Evolutionary conservation across 2,113 vertebrate genomes (phyloP).

Genomic region (Rostratula benghalensis): DNA sequence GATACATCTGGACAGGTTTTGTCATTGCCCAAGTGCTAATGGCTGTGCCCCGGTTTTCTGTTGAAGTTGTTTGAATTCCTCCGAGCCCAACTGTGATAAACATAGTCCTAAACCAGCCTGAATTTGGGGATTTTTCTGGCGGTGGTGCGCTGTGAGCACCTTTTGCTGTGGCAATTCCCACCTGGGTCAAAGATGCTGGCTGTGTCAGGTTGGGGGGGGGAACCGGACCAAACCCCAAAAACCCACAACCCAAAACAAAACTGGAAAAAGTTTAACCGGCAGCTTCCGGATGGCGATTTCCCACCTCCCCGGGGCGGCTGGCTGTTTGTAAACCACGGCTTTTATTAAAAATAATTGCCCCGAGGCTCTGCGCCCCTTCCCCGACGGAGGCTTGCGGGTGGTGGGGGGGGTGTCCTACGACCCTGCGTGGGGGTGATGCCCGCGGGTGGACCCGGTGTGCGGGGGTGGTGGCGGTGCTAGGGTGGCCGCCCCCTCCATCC

Average conservation of each 20-base stretch:
- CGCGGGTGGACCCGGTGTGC: background rate
- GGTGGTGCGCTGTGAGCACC: background rate
- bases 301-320: background rate
- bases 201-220: background rate
- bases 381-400: background rate
- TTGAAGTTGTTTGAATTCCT: constrained; percentile 51
- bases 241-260: background rate
- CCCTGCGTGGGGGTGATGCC: background rate
- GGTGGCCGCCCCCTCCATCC: too few relatives aligned
- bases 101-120: background rate
- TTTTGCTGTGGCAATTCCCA: constrained; percentile 40
- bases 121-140: background rate
- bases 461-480: too few relatives aligned
- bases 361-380: background rate
- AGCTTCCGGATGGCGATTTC: background rate
- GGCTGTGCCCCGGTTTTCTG: constrained; percentile 2
- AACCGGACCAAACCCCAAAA: too few relatives aligned
- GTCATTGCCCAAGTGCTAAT: background rate
- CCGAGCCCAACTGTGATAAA: constrained; percentile 8
- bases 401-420: background rate
- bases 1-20: background rate
- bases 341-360: background rate
- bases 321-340: background rate
- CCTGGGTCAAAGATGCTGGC: constrained; percentile 37
- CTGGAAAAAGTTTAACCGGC: constrained; percentile 41